A percentile compares a stretch with the other conserved stretches of the same genome.
Evolutionary conservation across 2,888 invertebrate species (phyloP).

Genomic region (Hemaris fuciformis): DNA sequence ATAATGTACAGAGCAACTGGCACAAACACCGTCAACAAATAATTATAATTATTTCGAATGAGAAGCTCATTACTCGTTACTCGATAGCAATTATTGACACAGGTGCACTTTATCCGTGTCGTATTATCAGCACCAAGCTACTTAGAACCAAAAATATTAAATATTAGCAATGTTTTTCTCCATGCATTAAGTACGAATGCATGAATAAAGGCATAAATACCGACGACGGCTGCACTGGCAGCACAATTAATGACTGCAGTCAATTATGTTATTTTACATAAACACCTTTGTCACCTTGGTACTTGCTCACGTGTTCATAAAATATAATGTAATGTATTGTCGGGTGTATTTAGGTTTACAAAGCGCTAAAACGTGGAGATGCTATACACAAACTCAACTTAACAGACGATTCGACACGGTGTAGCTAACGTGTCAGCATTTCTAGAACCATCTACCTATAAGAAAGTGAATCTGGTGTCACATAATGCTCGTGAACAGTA

Average conservation of each 20-base stretch:
- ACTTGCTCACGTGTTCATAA: not conserved
- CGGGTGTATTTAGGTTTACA: not conserved
- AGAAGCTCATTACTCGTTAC: not conserved
- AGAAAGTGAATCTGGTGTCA: not conserved
- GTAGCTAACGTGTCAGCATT: not conserved
- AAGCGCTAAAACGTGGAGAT: not conserved
- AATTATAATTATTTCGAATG: not conserved
- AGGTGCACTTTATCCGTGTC: constrained; percentile 4
- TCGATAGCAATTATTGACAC: constrained; percentile 2
- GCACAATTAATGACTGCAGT: not conserved
- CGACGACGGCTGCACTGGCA: not conserved
- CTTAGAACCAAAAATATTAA: not conserved
- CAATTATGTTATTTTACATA: not conserved
- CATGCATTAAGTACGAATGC: not conserved
- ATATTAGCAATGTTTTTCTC: not conserved
- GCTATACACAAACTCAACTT: not conserved
- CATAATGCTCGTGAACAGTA: not conserved
- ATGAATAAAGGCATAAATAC: not conserved
- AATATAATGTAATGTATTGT: not conserved
- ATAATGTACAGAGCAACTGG: too few relatives aligned
- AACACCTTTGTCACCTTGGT: not conserved
- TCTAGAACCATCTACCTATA: not conserved
- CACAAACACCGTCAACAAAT: not conserved
- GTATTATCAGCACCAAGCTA: not conserved
- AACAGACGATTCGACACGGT: too few relatives aligned